These are phyloP conservation scores for Ceratosolen fusciceps DNA, from an alignment of 1,140 invertebrate genomes.

Conservation along the genomic window DNA sequence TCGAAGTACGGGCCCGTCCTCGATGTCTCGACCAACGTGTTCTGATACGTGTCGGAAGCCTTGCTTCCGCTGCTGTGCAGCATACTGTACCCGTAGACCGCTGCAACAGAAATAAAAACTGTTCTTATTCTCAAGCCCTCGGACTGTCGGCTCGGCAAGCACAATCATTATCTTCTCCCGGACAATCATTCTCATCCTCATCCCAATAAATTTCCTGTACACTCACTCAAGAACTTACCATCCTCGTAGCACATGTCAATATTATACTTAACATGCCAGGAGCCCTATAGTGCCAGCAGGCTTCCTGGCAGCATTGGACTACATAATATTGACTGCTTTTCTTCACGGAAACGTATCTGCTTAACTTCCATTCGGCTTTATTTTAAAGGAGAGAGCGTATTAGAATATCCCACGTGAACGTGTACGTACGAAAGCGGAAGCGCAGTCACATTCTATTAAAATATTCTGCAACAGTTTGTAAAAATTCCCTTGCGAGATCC, in stretches of 20 bases:
- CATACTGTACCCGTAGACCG: conserved; percentile 59
- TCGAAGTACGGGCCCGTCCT: conserved; percentile 79
- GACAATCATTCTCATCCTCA: no score
- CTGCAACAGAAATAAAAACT: conserved; percentile 54
- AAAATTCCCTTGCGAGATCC: neutral
- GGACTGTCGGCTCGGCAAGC: no score
- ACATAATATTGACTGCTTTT: neutral
- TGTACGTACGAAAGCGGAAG: neutral
- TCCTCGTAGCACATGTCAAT: no score
- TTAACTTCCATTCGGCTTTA: neutral
- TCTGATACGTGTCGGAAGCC: conserved; percentile 61
- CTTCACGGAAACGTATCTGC: neutral
- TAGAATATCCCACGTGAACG: neutral
- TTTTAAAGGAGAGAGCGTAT: neutral
- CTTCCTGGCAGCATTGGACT: neutral
- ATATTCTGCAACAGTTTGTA: neutral
- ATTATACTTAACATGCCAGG: no score
- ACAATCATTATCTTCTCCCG: no score
- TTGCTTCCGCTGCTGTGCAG: conserved; percentile 58
- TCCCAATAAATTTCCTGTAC: no score
- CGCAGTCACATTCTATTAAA: neutral
- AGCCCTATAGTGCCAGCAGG: no score
- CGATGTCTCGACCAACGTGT: conserved; percentile 61
- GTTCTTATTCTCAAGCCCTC: neutral
- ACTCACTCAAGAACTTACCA: no score